phyloP scores from a whole-genome alignment of 2,113 vertebrate species.

The Aptenodytes patagonicus region DNA sequence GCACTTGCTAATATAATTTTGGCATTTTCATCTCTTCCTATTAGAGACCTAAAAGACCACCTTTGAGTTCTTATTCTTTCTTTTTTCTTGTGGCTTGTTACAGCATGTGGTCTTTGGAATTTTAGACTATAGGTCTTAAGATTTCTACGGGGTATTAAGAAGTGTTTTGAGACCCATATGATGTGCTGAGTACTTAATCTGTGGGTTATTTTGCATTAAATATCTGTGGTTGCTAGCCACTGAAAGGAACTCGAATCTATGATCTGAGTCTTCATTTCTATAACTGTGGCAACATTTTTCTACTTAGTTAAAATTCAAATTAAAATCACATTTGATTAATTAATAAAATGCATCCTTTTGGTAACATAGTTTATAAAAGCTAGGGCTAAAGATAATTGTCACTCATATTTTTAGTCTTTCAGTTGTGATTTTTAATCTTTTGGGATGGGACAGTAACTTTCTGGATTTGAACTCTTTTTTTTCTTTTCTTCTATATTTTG shows the following conservation, averaged over 20 bases:
- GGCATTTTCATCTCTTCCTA: background rate
- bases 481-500: background rate
- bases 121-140: background rate
- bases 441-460: background rate
- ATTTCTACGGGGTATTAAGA: background rate
- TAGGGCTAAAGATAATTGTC: background rate
- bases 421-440: background rate
- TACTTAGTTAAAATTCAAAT: background rate
- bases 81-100: background rate
- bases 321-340: background rate
- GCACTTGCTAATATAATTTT: background rate
- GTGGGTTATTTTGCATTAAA: background rate
- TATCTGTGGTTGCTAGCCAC: background rate
- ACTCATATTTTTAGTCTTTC: background rate
- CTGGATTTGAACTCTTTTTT: background rate
- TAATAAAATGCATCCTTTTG: background rate
- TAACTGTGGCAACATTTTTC: background rate
- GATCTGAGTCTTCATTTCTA: background rate
- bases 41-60: background rate
- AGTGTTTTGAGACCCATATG: background rate
- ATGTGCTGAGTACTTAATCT: background rate
- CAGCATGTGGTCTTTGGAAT: background rate
- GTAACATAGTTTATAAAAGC: background rate
- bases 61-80: background rate
- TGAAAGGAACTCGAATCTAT: background rate